Evolutionary conservation across 2,888 invertebrate genomes (phyloP).

Genomic region (Junonia oenone): DNA sequence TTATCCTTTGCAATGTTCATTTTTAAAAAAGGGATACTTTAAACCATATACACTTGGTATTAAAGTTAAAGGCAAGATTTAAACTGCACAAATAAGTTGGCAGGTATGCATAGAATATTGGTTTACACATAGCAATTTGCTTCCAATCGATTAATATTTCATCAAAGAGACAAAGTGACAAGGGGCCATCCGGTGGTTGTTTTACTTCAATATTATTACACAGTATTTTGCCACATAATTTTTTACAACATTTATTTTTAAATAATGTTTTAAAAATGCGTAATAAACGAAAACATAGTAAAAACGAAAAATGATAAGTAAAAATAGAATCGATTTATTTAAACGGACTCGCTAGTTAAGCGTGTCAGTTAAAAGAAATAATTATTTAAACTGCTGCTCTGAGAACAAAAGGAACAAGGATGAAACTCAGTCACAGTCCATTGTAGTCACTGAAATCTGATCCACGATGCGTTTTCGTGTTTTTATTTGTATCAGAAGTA

Average conservation of each 20-base stretch:
- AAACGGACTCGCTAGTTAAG: conserved; percentile 11
- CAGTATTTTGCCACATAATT: conserved; percentile 44
- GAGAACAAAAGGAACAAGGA: conserved; percentile 46
- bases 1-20: conserved; percentile 18
- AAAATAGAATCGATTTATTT: not conserved
- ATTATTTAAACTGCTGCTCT: conserved; percentile 65
- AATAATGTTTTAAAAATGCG: too few relatives aligned
- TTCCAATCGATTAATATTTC: conserved; percentile 53
- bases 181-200: conserved; percentile 48
- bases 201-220: conserved; percentile 47
- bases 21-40: conserved; percentile 37
- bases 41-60: conserved; percentile 40
- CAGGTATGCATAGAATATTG: conserved; percentile 48
- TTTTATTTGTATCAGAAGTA: conserved; percentile 1
- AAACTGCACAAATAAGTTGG: conserved; percentile 43
- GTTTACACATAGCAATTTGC: conserved; percentile 56
- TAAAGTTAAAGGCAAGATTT: conserved; percentile 19
- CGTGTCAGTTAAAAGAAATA: conserved; percentile 52
- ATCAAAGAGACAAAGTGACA: conserved; percentile 57
- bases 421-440: conserved; percentile 12
- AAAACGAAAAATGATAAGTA: not conserved
- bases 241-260: not conserved
- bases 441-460: conserved; percentile 18
- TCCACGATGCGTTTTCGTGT: conserved; percentile 7
- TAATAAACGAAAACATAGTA: too few relatives aligned